Evolutionary conservation across 2,888 invertebrate genomes (phyloP).

Genomic region (Drepana falcataria): DNA sequence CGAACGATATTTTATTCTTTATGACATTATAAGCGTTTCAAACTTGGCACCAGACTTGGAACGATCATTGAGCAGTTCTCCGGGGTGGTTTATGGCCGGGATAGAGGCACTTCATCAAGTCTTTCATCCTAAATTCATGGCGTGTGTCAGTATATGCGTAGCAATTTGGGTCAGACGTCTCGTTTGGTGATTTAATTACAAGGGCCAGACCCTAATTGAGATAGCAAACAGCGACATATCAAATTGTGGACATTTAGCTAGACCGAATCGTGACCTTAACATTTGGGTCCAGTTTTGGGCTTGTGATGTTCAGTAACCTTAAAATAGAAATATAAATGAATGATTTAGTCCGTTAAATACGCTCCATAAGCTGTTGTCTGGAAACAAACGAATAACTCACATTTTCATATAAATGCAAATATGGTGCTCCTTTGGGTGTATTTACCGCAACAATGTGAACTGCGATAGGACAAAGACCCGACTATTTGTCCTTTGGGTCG

Average conservation of each 20-base stretch:
- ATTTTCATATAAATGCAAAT: slow-evolving; percentile 2
- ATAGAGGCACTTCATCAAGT: neutral
- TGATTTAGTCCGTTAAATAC: neutral
- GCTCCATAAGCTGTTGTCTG: neutral
- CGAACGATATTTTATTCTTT: neutral
- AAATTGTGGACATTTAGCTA: too few relatives aligned
- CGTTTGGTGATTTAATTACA: too few relatives aligned
- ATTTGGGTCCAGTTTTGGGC: too few relatives aligned
- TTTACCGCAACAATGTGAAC: neutral
- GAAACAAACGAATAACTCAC: neutral
- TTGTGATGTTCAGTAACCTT: too few relatives aligned
- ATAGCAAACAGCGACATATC: too few relatives aligned
- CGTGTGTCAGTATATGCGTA: too few relatives aligned
- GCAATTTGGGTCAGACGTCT: too few relatives aligned
- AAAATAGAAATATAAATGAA: too few relatives aligned
- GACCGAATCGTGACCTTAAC: too few relatives aligned
- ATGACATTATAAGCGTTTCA: neutral
- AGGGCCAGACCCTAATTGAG: too few relatives aligned
- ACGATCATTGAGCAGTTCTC: neutral
- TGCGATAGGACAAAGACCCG: neutral
- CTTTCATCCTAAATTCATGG: neutral
- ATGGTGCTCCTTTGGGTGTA: neutral
- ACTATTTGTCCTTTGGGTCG: neutral
- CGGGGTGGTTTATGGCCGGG: neutral
- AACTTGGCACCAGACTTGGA: neutral